These are phyloP conservation scores for Actenoides lindsayi DNA, from an alignment of 2,113 vertebrate genomes.

Conservation along the genomic window DNA sequence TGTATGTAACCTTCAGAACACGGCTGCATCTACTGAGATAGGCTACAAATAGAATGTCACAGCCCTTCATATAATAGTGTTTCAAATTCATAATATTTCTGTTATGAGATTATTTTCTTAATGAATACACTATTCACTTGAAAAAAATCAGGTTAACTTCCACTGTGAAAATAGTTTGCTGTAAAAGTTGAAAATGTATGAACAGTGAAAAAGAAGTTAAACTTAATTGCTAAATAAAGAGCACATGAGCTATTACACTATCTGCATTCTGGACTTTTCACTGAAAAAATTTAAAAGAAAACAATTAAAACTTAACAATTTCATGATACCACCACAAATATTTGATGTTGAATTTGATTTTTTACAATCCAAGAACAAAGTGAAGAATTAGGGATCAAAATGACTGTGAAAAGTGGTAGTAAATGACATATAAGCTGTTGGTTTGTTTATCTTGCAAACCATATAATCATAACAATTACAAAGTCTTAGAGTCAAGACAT, in stretches of 20 bases:
- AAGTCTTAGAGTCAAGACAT: not conserved
- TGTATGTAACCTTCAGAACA: not conserved
- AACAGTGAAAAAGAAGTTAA: not conserved
- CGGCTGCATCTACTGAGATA: not conserved
- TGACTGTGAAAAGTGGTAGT: not conserved
- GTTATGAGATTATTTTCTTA: not conserved
- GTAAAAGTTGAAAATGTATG: not conserved
- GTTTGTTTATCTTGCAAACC: not conserved
- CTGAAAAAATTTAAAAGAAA: not conserved
- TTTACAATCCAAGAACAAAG: not conserved
- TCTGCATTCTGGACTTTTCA: not conserved
- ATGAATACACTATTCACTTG: fast-evolving
- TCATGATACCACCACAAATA: not conserved
- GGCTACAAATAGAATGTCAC: not conserved
- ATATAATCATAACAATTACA: not conserved
- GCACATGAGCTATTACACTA: not conserved
- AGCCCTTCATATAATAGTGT: not conserved
- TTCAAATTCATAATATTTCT: not conserved
- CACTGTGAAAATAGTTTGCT: not conserved
- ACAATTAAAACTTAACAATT: not conserved
- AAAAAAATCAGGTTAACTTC: not conserved
- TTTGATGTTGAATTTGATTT: not conserved
- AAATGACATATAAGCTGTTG: not conserved
- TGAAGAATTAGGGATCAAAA: not conserved
- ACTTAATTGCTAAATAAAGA: not conserved